phyloP scores from a whole-genome alignment of 2,113 vertebrate genomes.

The Elachura formosa region DNA sequence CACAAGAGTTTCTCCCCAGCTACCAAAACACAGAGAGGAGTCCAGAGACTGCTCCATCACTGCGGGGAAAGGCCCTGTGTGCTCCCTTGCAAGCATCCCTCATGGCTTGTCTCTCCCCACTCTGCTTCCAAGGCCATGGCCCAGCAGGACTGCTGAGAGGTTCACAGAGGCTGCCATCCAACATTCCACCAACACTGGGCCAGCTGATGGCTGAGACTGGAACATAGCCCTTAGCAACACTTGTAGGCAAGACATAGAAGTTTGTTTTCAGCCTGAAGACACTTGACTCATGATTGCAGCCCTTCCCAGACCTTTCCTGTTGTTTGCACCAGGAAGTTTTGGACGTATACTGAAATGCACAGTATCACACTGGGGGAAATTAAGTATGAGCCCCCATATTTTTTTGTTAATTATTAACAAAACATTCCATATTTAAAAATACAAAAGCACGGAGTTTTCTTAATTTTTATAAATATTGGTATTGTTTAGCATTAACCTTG shows the following conservation, averaged over 20 bases:
- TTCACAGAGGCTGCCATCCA: accelerated
- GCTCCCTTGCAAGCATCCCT: not conserved
- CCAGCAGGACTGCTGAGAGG: not conserved
- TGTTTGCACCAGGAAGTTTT: not conserved
- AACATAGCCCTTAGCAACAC: not conserved
- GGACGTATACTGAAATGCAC: not conserved
- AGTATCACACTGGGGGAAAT: not conserved
- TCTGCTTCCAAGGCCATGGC: not conserved
- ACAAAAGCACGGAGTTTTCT: not conserved
- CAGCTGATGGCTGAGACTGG: not conserved
- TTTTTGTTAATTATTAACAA: not conserved
- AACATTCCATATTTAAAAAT: not conserved
- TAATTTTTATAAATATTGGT: not conserved
- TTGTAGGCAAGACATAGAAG: not conserved
- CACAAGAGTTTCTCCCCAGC: not conserved
- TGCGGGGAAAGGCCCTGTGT: accelerated
- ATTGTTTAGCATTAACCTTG: not conserved
- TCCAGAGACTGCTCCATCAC: not conserved
- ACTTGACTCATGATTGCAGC: not conserved
- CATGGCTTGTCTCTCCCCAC: not conserved
- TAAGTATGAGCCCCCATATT: not conserved
- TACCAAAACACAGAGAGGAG: not conserved
- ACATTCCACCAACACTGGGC: accelerated
- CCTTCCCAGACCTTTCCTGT: not conserved
- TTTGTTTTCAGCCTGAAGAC: not conserved